These are phyloP conservation scores for Lysandra coridon DNA, from an alignment of 2,888 invertebrate genomes.

Conservation along the genomic window DNA sequence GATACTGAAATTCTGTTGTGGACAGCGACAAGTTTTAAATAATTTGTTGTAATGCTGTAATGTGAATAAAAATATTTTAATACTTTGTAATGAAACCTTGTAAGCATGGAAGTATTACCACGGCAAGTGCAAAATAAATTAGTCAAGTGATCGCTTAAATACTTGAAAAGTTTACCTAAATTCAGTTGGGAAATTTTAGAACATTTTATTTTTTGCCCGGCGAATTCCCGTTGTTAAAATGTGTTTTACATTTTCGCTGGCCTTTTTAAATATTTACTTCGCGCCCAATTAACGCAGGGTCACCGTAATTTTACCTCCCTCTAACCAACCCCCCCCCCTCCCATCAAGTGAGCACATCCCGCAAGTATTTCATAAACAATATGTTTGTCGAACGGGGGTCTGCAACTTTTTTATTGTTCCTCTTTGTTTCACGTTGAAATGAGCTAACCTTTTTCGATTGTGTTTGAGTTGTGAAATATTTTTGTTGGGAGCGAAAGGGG, in stretches of 20 bases:
- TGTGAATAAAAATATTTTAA: no score
- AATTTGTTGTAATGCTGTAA: no score
- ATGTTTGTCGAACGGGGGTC: slow-evolving; percentile 9
- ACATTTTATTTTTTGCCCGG: slow-evolving; percentile 16
- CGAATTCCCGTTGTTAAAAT: slow-evolving; percentile 14
- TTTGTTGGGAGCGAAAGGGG: not conserved
- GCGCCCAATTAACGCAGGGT: slow-evolving; percentile 39
- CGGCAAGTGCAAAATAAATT: not conserved
- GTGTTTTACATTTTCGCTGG: slow-evolving; percentile 32
- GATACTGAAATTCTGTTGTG: no score
- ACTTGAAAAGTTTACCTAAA: slow-evolving; percentile 9
- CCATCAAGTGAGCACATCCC: not conserved
- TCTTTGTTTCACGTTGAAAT: not conserved
- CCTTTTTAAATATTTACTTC: slow-evolving; percentile 38
- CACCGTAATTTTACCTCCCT: slow-evolving; percentile 36
- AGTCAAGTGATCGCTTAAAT: slow-evolving; percentile 6
- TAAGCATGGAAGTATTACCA: not conserved
- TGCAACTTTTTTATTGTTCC: slow-evolving; percentile 11
- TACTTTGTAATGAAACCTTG: not conserved
- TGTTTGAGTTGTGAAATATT: not conserved
- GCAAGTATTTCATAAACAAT: slow-evolving; percentile 25
- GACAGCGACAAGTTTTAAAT: no score
- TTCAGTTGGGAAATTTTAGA: slow-evolving; percentile 6
- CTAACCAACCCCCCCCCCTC: slow-evolving; percentile 28
- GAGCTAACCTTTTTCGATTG: not conserved